phyloP scores from a whole-genome alignment of 2,113 vertebrate species.

The Ornithorhynchus anatinus region DNA sequence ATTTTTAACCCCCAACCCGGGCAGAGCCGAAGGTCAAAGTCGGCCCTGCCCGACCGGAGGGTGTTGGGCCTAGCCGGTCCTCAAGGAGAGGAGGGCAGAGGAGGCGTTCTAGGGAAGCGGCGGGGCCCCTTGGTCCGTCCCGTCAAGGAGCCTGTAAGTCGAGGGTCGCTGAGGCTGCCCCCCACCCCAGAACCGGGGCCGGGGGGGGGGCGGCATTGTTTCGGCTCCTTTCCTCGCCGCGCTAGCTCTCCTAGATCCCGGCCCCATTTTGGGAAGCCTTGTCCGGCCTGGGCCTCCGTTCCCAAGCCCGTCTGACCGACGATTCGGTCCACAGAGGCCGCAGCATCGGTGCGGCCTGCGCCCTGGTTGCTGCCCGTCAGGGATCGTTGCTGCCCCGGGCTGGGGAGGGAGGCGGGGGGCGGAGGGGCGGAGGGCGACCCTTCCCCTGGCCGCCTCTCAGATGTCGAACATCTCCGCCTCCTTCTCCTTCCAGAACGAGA shows the following conservation, averaged over 20 bases:
- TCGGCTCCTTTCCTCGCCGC: too few species aligned
- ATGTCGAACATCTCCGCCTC: slow-evolving; percentile 91
- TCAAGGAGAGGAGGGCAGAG: background rate
- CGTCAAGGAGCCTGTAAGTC: background rate
- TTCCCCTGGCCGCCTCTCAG: slow-evolving; percentile 54
- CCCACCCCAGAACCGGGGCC: too few species aligned
- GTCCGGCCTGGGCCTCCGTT: background rate
- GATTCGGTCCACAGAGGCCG: background rate
- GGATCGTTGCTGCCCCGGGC: background rate
- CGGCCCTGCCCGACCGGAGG: background rate
- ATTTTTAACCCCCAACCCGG: background rate
- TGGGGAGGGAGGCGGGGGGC: background rate
- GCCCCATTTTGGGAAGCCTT: background rate
- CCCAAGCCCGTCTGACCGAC: background rate
- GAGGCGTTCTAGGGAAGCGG: too few species aligned
- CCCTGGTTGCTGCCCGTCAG: background rate
- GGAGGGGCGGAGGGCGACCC: background rate
- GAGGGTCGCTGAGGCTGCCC: too few species aligned
- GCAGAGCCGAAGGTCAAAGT: background rate
- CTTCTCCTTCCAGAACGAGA: slow-evolving; percentile 98
- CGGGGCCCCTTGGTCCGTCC: background rate
- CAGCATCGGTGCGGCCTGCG: too few species aligned
- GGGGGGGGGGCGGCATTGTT: too few species aligned
- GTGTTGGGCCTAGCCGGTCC: too few species aligned
- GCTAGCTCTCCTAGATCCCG: background rate